phyloP scores from a whole-genome alignment of 53 echinoderm and acorn worm species.

The Apostichopus leukothele region DNA sequence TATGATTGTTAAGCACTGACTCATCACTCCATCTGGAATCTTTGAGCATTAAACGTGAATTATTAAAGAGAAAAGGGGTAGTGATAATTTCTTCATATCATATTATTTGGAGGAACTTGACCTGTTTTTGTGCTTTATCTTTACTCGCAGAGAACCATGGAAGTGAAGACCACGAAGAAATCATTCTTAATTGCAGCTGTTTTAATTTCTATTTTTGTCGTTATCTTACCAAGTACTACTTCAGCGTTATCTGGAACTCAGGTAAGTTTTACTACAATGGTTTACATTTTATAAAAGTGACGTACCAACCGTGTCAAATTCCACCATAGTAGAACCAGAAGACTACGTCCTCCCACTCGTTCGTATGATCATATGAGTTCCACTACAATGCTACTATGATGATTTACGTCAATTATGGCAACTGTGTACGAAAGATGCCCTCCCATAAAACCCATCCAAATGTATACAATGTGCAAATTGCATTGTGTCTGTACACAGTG shows the following conservation, averaged over 20 bases:
- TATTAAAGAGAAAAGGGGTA: not conserved
- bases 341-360: too few relatives aligned
- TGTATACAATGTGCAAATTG: too few relatives aligned
- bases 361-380: too few relatives aligned
- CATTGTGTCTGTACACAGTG: too few relatives aligned
- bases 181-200: constrained; percentile 6
- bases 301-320: too few relatives aligned
- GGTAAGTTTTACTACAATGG: not conserved
- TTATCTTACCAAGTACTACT: constrained; percentile 31
- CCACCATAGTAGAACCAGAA: too few relatives aligned
- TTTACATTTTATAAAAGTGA: too few relatives aligned
- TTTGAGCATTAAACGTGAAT: not conserved
- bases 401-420: too few relatives aligned
- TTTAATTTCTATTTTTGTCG: constrained; percentile 20
- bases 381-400: too few relatives aligned
- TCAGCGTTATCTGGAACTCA: constrained; percentile 9
- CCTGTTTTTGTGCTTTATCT: not conserved
- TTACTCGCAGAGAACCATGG: not conserved
- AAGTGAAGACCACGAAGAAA: not conserved
- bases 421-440: too few relatives aligned
- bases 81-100: not conserved
- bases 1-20: too few relatives aligned
- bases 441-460: too few relatives aligned
- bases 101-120: not conserved
- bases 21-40: not conserved